phyloP scores from a whole-genome alignment of 2,888 invertebrate species.

The Agrochola circellaris region DNA sequence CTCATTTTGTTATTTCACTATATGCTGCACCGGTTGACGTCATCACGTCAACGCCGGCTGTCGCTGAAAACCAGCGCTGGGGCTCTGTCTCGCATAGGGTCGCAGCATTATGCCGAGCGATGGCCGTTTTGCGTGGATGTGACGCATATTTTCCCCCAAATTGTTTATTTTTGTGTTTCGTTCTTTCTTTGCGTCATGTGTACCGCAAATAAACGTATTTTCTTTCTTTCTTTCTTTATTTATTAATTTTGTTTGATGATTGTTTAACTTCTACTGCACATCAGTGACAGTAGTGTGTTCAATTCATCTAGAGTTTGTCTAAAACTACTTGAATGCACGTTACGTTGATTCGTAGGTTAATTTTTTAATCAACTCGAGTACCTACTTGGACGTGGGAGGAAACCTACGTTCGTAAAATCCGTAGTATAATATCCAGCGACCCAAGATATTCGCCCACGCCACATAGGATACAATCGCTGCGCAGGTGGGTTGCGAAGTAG shows the following conservation, averaged over 20 bases:
- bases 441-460: conserved; percentile 71
- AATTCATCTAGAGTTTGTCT: neutral
- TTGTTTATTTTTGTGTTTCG: too few relatives aligned
- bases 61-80: too few relatives aligned
- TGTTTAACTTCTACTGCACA: neutral
- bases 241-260: conserved; percentile 30
- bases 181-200: too few relatives aligned
- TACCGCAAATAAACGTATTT: too few relatives aligned
- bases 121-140: too few relatives aligned
- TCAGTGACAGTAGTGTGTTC: neutral
- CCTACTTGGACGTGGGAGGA: conserved; percentile 53
- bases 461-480: conserved; percentile 68
- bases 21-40: too few relatives aligned
- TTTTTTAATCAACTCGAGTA: conserved; percentile 36
- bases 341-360: neutral
- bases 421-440: conserved; percentile 64
- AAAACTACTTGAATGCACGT: conserved; percentile 1
- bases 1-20: too few relatives aligned
- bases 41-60: too few relatives aligned
- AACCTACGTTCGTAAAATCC: conserved; percentile 60
- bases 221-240: too few relatives aligned
- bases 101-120: too few relatives aligned
- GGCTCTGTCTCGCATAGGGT: too few relatives aligned
- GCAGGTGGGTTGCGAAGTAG: conserved; percentile 69
- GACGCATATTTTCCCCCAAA: too few relatives aligned